These are phyloP conservation scores for Drosophila ficusphila DNA, from an alignment of 1,140 invertebrate species.

Conservation along the genomic window DNA sequence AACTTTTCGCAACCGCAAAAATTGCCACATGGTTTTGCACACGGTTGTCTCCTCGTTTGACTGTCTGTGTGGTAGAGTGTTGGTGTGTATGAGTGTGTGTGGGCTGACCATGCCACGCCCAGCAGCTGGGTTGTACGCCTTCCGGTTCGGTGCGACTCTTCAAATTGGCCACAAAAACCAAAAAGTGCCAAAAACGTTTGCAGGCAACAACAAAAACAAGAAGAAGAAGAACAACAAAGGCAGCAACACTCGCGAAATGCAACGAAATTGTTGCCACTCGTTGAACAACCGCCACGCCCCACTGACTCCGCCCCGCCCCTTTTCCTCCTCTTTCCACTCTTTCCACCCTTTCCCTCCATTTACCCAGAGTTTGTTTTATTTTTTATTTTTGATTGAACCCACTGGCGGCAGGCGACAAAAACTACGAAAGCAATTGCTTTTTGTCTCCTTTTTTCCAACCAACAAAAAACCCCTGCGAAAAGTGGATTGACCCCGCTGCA, in stretches of 20 bases:
- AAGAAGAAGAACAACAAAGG: constrained; percentile 12
- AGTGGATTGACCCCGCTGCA: background rate
- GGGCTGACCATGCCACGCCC: constrained; percentile 47
- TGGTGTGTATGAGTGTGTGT: background rate
- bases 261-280: constrained; percentile 75
- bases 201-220: constrained; percentile 30
- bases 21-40: constrained; percentile 71
- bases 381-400: constrained; percentile 63
- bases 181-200: constrained; percentile 72
- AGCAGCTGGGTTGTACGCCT: constrained; percentile 9
- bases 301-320: constrained; percentile 6
- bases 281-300: constrained; percentile 56
- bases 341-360: constrained; percentile 3
- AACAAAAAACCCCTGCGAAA: background rate
- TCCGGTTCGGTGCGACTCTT: constrained; percentile 41
- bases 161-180: constrained; percentile 75
- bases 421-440: constrained; percentile 39
- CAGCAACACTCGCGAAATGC: constrained; percentile 34
- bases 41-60: constrained; percentile 13
- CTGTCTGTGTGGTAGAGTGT: background rate
- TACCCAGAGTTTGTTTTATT: constrained; percentile 5
- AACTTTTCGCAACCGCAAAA: constrained; percentile 74
- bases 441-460: constrained; percentile 9
- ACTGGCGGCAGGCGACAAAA: constrained; percentile 48
- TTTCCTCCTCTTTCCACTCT: too few species aligned